Base-by-base conservation (phyloP, 2,113 vertebrate genomes). In the Gadus macrocephalus region DNA sequence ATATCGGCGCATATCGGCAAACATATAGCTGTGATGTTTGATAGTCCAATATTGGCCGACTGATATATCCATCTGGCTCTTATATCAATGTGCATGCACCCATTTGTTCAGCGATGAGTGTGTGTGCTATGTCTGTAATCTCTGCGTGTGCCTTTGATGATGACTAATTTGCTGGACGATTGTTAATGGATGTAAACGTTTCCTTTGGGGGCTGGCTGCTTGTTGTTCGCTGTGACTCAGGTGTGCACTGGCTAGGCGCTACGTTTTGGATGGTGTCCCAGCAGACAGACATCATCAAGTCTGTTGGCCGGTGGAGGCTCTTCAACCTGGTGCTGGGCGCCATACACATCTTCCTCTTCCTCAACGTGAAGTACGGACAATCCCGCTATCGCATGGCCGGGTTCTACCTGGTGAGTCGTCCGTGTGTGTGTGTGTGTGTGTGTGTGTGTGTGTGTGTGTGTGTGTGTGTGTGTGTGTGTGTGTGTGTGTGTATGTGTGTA, bases 221-320 rank as follows among this genome's bases (percentile, higher is more conserved):
- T 35, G 31, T 35, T 35, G 31, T 35, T 35, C 22, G 75, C 62
- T 74, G 63, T 62, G 49, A 49, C 3, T 74, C 71, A 95, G 94
- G 95, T 62, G 77, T 86, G 14, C 94, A 96, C 83, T 95, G 95
- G 94, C 70, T 96, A 68, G 85, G 91, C 31, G 91, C 94, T 72
- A 93, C 93, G 2, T 94, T 95, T 86, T 96, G 94, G 95, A 90
- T 95, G 53, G 92, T 93, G 19, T 92, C 93, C 61, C 94, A 95
- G 88, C 93, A 94, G 85, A 94, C 91, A 0, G 91, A 95, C 73
- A 88, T 95, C 0, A 77, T 93, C 53, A 78, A 85, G 4, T 90
- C 88, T 61, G 90, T 92, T 0, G 89, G 83, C 72, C 72, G 15
- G 72, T 94, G 95, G 93, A 90, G 90, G 68, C 64, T 95, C 31